These are phyloP conservation scores for Calcarius lapponicus DNA, from an alignment of 2,797 vertebrate species.

Conservation along the genomic window DNA sequence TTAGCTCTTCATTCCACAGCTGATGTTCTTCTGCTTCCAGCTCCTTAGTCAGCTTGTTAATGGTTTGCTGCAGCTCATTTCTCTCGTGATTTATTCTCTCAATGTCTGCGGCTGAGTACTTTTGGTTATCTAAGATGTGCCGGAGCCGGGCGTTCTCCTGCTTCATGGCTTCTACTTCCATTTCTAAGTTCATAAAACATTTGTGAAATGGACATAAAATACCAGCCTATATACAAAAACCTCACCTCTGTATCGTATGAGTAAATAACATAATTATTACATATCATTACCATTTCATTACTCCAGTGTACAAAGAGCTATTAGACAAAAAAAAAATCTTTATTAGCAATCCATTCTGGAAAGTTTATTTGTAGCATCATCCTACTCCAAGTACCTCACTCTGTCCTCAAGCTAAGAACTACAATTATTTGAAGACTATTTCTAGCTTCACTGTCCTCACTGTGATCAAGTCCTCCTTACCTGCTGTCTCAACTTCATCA, in stretches of 20 bases:
- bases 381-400: neutral
- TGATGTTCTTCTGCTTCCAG: constrained; percentile 87
- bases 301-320: neutral
- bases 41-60: constrained; percentile 83
- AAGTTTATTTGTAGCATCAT: neutral
- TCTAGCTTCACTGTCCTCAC: neutral
- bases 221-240: neutral
- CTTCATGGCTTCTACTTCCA: constrained; percentile 85
- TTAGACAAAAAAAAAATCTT: neutral
- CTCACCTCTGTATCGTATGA: neutral
- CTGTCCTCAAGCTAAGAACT: neutral
- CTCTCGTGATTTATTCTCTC: constrained; percentile 93
- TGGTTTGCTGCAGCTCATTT: constrained; percentile 88
- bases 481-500: constrained; percentile 83
- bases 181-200: constrained; percentile 72
- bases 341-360: neutral
- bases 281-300: neutral
- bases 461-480: constrained; percentile 71
- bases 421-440: neutral
- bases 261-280: neutral
- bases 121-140: constrained; percentile 87
- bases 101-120: constrained; percentile 91
- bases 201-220: neutral
- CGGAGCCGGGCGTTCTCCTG: constrained; percentile 85
- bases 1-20: constrained; percentile 92